Evolutionary conservation across 2,113 vertebrate genomes (phyloP).

Genomic region (Anhinga anhinga): DNA sequence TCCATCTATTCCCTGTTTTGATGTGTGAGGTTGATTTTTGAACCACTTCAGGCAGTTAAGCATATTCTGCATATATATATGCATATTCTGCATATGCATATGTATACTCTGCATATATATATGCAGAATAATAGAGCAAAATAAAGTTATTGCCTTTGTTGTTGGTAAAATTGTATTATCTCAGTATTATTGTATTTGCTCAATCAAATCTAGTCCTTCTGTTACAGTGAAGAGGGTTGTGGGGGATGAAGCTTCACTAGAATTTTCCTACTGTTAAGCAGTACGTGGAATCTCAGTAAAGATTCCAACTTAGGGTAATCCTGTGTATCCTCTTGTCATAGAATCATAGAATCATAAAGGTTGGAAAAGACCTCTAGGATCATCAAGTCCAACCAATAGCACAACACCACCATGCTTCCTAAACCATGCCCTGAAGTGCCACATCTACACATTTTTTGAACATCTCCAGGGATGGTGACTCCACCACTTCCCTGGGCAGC

Average conservation of each 20-base stretch:
- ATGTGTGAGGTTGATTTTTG: not conserved
- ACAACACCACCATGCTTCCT: no score
- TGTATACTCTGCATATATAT: not conserved
- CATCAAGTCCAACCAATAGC: no score
- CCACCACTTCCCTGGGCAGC: no score
- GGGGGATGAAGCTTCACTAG: not conserved
- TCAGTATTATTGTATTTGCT: not conserved
- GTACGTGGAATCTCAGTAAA: not conserved
- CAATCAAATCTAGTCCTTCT: not conserved
- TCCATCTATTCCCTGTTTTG: constrained; percentile 20
- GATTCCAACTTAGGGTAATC: not conserved
- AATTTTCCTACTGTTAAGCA: not conserved
- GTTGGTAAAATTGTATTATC: not conserved
- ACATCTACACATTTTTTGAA: no score
- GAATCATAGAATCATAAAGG: no score
- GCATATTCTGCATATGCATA: not conserved
- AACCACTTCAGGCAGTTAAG: constrained; percentile 6
- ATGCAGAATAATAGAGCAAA: not conserved
- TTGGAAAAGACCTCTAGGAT: no score
- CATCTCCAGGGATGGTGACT: no score
- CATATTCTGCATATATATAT: not conserved
- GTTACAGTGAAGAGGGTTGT: not conserved
- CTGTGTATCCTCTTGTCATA: not conserved
- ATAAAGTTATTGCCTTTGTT: not conserved
- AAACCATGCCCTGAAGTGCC: no score